Base-by-base conservation (phyloP, 2,888 invertebrate species). In the Brassicogethes aeneus region DNA sequence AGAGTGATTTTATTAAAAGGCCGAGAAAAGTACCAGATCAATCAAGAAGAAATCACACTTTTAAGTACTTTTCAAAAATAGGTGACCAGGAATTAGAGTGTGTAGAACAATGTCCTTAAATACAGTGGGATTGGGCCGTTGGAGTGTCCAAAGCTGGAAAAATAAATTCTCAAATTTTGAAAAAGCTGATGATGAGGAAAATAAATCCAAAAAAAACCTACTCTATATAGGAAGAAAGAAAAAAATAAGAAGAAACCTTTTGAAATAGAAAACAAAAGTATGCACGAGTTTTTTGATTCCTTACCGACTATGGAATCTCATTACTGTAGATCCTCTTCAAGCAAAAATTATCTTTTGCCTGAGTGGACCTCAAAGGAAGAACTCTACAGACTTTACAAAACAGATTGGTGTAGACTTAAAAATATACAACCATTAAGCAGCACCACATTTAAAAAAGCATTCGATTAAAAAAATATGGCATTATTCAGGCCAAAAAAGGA, bases 261-360 rank as follows among this genome's bases (percentile, higher is more conserved):
- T 5, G 12, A 7, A 8, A 33, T 8, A 33, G 33, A 33, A 12
- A 35, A 35, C 3, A 10, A 14, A n/a, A 13, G 30, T 38, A 17
- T 34, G 32, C n/a, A 12, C 15, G 3, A 8, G 10, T 17, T 35
- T 35, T 40, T 40, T 14, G 2, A 40, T 14, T 12, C 17, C 8
- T 16, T 35, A 3, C 40, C 40, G 7, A 40, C 34, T 12, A 34
- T 40, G 17, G 40, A 40, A 15, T 35, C 35, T 3, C 35, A 40
- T 15, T 40, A 35, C 23, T 40, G 40, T 15, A 35, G 40, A 15
- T 16, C 34, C 7, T 23, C 29, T 10, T 16, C 35, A 15, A 3
- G 14, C 14, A 40, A 40, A 29, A 7, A 35, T 15, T 40, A 40
- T 40, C 16, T 40, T n/a, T 34, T 35, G 15, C 40, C 34, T 17